These are phyloP conservation scores for Nasonia oneida DNA, from an alignment of 2,888 invertebrate genomes.

Conservation along the genomic window DNA sequence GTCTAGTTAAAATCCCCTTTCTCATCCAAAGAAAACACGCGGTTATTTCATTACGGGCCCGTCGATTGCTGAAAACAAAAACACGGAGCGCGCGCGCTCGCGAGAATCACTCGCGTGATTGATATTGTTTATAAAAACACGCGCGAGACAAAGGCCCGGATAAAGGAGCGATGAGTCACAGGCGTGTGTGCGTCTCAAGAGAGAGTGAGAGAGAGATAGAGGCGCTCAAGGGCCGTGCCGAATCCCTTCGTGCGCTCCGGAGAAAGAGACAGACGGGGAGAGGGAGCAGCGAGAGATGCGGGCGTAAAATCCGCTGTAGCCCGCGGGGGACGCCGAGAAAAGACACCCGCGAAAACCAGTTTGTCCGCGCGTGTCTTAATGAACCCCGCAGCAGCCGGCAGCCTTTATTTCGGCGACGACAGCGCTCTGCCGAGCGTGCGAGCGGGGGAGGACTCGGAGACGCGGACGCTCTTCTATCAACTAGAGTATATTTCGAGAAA, in stretches of 20 bases:
- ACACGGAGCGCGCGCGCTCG: neutral
- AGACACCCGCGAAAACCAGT: constrained; percentile 73
- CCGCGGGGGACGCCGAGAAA: constrained; percentile 61
- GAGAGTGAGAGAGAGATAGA: neutral
- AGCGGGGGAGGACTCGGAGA: too few relatives aligned
- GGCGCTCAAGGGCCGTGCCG: constrained; percentile 53
- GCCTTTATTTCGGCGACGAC: constrained; percentile 52
- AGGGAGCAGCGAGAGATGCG: neutral
- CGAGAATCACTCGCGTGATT: neutral
- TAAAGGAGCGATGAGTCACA: constrained; percentile 52
- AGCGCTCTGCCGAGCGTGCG: too few relatives aligned
- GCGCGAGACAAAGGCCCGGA: constrained; percentile 42
- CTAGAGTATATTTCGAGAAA: too few relatives aligned
- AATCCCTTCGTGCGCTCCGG: neutral
- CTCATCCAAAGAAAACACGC: constrained; percentile 11
- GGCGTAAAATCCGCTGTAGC: constrained; percentile 1
- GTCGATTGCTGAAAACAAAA: neutral
- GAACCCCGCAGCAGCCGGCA: constrained; percentile 65
- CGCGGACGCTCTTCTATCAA: neutral
- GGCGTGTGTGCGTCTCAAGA: neutral
- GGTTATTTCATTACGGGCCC: neutral
- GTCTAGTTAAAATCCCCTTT: constrained; percentile 14
- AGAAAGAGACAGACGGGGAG: neutral
- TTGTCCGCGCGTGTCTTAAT: constrained; percentile 71
- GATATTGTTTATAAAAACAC: constrained; percentile 15